Evolutionary conservation across 1,140 invertebrate genomes (phyloP).

Genomic region (Drosophila sulfurigaster): DNA sequence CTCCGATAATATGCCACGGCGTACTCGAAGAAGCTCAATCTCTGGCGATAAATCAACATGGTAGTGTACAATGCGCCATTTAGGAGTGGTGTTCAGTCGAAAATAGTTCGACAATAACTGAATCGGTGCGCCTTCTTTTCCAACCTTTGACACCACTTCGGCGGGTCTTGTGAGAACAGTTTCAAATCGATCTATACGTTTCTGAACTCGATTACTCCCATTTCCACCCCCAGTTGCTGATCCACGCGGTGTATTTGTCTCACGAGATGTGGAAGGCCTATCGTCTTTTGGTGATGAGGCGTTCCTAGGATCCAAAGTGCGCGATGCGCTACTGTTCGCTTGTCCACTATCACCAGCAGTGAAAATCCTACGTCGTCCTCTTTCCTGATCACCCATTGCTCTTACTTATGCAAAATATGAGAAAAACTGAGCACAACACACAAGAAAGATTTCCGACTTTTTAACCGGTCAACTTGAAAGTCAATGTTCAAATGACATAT

Average conservation of each 20-base stretch:
- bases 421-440: too few relatives aligned
- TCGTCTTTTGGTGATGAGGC: too few relatives aligned
- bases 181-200: slow-evolving; percentile 45
- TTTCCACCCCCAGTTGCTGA: neutral
- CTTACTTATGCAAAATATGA: neutral
- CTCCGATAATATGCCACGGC: slow-evolving; percentile 67
- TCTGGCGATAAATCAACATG: slow-evolving; percentile 91
- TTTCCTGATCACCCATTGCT: slow-evolving; percentile 50
- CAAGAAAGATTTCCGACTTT: too few relatives aligned
- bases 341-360: neutral
- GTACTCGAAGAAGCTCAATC: slow-evolving; percentile 65
- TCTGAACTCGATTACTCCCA: slow-evolving; percentile 3
- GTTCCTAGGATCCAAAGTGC: too few relatives aligned
- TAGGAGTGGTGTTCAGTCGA: slow-evolving; percentile 87
- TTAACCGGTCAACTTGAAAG: too few relatives aligned
- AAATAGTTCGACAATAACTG: slow-evolving; percentile 91
- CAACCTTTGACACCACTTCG: slow-evolving; percentile 73
- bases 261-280: neutral
- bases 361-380: slow-evolving; percentile 57
- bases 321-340: neutral
- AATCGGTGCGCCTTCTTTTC: slow-evolving; percentile 86
- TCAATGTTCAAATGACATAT: too few relatives aligned
- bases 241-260: neutral
- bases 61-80: slow-evolving; percentile 93
- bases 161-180: slow-evolving; percentile 62